These are phyloP conservation scores for Nomada fabriciana DNA, from an alignment of 2,888 invertebrate genomes.

Conservation along the genomic window DNA sequence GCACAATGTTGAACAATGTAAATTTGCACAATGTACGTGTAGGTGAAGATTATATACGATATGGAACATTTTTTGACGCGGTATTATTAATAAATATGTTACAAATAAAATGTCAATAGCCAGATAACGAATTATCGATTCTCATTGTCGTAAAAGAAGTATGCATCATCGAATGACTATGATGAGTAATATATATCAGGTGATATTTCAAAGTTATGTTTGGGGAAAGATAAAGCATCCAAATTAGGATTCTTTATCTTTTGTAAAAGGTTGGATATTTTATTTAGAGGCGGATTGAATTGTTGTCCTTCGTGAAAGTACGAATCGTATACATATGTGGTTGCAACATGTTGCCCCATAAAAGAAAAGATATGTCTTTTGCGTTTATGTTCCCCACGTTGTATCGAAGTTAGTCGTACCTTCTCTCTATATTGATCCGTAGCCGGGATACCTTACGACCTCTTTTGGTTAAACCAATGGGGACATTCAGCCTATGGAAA, in stretches of 20 bases:
- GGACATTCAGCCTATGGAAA: conserved; percentile 29
- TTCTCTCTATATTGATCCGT: conserved; percentile 48
- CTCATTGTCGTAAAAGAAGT: neutral
- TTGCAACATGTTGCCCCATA: conserved; percentile 20
- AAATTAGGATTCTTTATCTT: no score
- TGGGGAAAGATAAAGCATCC: no score
- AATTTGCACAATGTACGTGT: no score
- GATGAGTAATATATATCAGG: neutral
- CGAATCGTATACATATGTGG: neutral
- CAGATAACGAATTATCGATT: conserved; percentile 16
- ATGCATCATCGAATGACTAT: conserved; percentile 7
- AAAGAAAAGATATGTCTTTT: neutral
- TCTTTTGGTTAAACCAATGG: conserved; percentile 52
- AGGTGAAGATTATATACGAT: neutral
- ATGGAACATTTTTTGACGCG: neutral
- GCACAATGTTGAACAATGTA: neutral
- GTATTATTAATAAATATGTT: conserved; percentile 6
- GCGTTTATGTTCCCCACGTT: conserved; percentile 22
- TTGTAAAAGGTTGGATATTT: no score
- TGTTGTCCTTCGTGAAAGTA: neutral
- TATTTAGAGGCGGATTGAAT: no score
- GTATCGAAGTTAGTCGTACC: conserved; percentile 22
- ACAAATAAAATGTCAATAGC: neutral
- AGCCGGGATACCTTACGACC: conserved; percentile 49
- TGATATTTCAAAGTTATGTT: conserved; percentile 5